Evolutionary conservation across 2,888 invertebrate genomes (phyloP).

Genomic region (Nomada hirtipes): DNA sequence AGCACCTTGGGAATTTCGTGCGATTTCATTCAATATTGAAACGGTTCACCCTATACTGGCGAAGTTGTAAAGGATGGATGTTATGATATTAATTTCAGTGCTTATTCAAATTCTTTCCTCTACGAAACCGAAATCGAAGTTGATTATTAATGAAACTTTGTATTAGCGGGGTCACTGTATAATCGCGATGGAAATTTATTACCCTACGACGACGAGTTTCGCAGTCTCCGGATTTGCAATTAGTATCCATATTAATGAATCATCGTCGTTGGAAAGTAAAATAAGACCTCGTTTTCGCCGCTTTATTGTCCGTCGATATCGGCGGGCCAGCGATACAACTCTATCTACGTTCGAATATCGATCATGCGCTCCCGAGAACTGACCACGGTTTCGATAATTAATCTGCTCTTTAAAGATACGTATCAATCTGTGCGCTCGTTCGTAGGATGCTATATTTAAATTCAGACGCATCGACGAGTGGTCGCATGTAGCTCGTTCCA

Average conservation of each 20-base stretch:
- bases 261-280: slow-evolving; percentile 22
- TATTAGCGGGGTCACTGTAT: slow-evolving; percentile 15
- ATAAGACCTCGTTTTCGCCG: slow-evolving; percentile 27
- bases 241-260: slow-evolving; percentile 46
- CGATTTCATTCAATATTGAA: not conserved
- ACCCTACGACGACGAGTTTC: slow-evolving; percentile 4
- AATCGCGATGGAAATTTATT: slow-evolving; percentile 37
- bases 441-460: too few relatives aligned
- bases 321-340: not conserved
- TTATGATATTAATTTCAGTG: too few relatives aligned
- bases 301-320: not conserved
- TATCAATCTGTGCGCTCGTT: too few relatives aligned
- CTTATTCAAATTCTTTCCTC: too few relatives aligned
- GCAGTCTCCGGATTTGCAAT: slow-evolving; percentile 27
- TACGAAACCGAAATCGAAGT: not conserved
- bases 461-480: too few relatives aligned
- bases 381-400: not conserved
- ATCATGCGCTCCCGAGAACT: not conserved
- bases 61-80: too few relatives aligned
- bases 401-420: not conserved
- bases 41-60: slow-evolving; percentile 5
- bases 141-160: slow-evolving; percentile 23
- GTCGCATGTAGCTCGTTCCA: too few relatives aligned
- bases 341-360: slow-evolving; percentile 12
- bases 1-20: too few relatives aligned